phyloP scores from a whole-genome alignment of 1,140 invertebrate species.

The Drosophila trapezifrons region DNA sequence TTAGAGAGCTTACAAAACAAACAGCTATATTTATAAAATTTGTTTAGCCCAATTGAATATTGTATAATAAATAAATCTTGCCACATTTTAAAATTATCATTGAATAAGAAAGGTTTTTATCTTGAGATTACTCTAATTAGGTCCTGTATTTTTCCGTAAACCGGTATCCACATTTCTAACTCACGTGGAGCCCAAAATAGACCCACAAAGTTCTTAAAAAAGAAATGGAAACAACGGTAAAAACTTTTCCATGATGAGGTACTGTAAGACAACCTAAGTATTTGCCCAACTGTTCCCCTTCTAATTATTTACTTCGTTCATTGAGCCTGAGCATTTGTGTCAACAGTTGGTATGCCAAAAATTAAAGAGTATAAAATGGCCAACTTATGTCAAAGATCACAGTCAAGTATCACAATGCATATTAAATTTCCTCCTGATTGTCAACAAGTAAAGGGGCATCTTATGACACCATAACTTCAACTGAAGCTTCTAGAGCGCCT shows the following conservation, averaged over 20 bases:
- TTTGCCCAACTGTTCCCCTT: constrained; percentile 21
- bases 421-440: not conserved
- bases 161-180: not conserved
- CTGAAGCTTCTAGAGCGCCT: not conserved
- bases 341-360: constrained; percentile 3
- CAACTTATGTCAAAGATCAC: not conserved
- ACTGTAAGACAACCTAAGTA: not conserved
- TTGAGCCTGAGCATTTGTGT: constrained; percentile 5
- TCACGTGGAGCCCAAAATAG: constrained; percentile 1
- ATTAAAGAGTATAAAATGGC: not conserved
- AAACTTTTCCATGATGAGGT: not conserved
- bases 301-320: not conserved
- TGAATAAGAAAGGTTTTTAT: not conserved
- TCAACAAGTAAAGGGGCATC: not conserved
- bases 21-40: not conserved
- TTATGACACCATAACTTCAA: not conserved
- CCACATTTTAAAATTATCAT: too few species aligned
- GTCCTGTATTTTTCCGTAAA: too few species aligned
- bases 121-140: not conserved
- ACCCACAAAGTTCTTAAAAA: not conserved
- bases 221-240: not conserved
- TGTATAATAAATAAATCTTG: too few species aligned
- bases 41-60: not conserved
- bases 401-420: not conserved
- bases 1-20: not conserved